Conservation (phyloP, 1,140 invertebrate species). For the Aphis gossypii region DNA sequence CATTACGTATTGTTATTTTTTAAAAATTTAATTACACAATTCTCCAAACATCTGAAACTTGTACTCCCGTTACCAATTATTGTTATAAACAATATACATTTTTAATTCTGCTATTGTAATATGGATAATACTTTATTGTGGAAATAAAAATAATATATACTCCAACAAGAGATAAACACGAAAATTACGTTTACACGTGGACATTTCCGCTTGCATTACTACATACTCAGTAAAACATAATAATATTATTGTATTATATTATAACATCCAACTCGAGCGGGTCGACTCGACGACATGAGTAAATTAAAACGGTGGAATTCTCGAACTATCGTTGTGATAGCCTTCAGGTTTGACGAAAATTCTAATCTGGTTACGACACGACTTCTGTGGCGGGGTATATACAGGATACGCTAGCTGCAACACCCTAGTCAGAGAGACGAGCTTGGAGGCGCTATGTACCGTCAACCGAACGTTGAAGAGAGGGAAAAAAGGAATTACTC, state of each 20-base stretch:
- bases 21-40: neutral
- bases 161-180: neutral
- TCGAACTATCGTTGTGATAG: neutral
- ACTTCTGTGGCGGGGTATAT: neutral
- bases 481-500: conserved; percentile 41
- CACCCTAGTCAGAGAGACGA: neutral
- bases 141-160: neutral
- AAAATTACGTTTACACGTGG: neutral
- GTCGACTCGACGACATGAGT: neutral
- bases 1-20: neutral
- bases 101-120: no score
- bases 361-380: neutral
- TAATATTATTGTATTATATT: no score
- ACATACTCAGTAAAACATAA: no score
- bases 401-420: neutral
- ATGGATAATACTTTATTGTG: no score
- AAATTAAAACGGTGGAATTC: neutral
- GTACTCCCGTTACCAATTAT: neutral
- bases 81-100: no score
- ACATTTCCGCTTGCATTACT: neutral
- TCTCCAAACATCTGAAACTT: neutral
- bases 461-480: neutral
- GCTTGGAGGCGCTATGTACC: neutral
- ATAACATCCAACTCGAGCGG: no score
- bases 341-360: neutral